phyloP scores from a whole-genome alignment of 1,140 invertebrate genomes.

The Diabrotica undecimpunctata region DNA sequence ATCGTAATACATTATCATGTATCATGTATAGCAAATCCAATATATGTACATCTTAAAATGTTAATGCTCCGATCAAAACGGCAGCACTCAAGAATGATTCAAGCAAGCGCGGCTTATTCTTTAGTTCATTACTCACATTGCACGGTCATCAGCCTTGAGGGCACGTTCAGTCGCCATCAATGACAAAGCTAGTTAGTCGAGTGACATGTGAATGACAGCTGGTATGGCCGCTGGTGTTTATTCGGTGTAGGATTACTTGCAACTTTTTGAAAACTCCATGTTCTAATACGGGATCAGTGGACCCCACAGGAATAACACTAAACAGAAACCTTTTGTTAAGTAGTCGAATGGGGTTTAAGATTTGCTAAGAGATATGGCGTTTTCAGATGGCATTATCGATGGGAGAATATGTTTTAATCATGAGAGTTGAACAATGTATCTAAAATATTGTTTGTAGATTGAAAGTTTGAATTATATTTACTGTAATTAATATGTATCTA shows the following conservation, averaged over 20 bases:
- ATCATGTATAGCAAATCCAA: too few species aligned
- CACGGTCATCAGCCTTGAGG: constrained; percentile 38
- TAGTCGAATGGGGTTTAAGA: background rate
- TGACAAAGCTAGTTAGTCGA: constrained; percentile 39
- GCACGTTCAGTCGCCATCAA: constrained; percentile 30
- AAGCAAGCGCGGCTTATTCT: constrained; percentile 20
- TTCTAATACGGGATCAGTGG: constrained; percentile 1
- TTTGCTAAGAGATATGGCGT: too few species aligned
- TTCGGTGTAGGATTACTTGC: constrained; percentile 37
- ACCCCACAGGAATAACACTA: constrained; percentile 15
- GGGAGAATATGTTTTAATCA: too few species aligned
- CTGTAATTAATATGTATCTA: too few species aligned
- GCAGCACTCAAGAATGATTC: background rate
- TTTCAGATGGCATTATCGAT: too few species aligned
- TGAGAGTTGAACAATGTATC: too few species aligned
- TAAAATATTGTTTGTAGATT: too few species aligned
- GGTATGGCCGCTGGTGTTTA: constrained; percentile 41
- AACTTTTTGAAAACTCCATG: constrained; percentile 25
- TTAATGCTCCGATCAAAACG: background rate
- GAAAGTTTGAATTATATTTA: too few species aligned
- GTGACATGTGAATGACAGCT: constrained; percentile 41
- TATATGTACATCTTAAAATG: too few species aligned
- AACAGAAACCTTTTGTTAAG: constrained; percentile 14
- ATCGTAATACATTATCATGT: too few species aligned
- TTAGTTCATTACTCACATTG: constrained; percentile 43